phyloP scores from a whole-genome alignment of 2,113 vertebrate genomes.

The Coreoperca whiteheadi region DNA sequence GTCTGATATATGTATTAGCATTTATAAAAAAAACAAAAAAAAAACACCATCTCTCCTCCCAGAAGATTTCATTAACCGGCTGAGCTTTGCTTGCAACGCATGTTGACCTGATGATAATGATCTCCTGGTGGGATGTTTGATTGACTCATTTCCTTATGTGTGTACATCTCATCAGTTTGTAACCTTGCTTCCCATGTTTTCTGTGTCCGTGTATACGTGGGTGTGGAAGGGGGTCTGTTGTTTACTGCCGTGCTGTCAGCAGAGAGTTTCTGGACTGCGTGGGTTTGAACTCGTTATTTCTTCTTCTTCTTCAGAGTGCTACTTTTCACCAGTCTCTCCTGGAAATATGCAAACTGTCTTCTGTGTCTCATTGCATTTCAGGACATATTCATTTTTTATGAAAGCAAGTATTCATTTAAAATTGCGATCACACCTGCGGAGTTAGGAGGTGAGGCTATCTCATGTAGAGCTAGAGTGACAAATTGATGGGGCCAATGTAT shows the following conservation, averaged over 20 bases:
- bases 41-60: conserved; percentile 27
- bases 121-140: conserved; percentile 51
- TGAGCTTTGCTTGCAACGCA: conserved; percentile 46
- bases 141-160: conserved; percentile 39
- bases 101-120: conserved; percentile 41
- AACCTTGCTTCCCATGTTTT: conserved; percentile 28
- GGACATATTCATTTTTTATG: background rate
- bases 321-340: conserved; percentile 14
- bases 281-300: conserved; percentile 52
- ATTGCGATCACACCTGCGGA: background rate
- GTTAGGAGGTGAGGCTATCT: background rate
- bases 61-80: conserved; percentile 43
- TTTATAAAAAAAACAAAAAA: conserved; percentile 38
- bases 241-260: conserved; percentile 53
- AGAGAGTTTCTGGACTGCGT: conserved; percentile 51
- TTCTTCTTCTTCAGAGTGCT: conserved; percentile 14
- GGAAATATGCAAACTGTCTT: conserved; percentile 13
- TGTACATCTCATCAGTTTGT: conserved; percentile 35
- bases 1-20: conserved; percentile 65
- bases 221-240: conserved; percentile 43
- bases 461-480: background rate
- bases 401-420: background rate
- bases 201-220: conserved; percentile 27
- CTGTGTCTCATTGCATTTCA: background rate
- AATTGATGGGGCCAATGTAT: background rate